Conservation (phyloP, 30 jellyfish, hydroid and myxozoan species). For the Pelagia noctiluca region DNA sequence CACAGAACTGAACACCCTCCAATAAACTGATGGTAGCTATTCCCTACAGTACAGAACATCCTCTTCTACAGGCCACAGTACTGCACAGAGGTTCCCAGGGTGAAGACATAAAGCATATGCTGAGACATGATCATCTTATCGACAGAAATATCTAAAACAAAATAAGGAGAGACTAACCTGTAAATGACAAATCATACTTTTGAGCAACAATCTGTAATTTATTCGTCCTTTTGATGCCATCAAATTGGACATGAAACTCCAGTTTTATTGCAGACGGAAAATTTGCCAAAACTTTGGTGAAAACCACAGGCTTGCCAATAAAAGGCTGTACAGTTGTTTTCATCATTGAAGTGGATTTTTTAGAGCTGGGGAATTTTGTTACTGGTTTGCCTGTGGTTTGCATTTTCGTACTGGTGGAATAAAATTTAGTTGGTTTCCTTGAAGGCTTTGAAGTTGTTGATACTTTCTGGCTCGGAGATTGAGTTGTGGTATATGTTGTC, state of each 20-base stretch:
- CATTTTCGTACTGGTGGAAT: no score
- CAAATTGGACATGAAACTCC: slow-evolving; percentile 47
- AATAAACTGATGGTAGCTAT: neutral
- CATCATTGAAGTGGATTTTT: slow-evolving; percentile 15
- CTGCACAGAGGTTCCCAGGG: neutral
- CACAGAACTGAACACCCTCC: neutral
- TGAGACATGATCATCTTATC: neutral
- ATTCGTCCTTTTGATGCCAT: slow-evolving; percentile 46
- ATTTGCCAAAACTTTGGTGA: slow-evolving; percentile 18
- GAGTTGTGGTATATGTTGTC: no score
- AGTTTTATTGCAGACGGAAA: slow-evolving; percentile 30
- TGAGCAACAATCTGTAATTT: slow-evolving; percentile 61
- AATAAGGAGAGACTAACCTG: slow-evolving; percentile 13
- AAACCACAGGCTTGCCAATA: slow-evolving; percentile 32
- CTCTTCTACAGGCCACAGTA: neutral
- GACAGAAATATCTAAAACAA: neutral
- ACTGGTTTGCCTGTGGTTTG: neutral
- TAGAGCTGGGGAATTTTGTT: neutral
- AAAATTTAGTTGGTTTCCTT: neutral
- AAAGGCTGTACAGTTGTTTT: slow-evolving; percentile 14
- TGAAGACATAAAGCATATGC: neutral
- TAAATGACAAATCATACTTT: slow-evolving; percentile 6
- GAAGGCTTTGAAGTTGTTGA: neutral
- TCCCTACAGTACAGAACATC: neutral
- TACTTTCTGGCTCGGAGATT: no score